These are phyloP conservation scores for Cheilosia soror DNA, from an alignment of 2,888 invertebrate genomes.

Conservation along the genomic window DNA sequence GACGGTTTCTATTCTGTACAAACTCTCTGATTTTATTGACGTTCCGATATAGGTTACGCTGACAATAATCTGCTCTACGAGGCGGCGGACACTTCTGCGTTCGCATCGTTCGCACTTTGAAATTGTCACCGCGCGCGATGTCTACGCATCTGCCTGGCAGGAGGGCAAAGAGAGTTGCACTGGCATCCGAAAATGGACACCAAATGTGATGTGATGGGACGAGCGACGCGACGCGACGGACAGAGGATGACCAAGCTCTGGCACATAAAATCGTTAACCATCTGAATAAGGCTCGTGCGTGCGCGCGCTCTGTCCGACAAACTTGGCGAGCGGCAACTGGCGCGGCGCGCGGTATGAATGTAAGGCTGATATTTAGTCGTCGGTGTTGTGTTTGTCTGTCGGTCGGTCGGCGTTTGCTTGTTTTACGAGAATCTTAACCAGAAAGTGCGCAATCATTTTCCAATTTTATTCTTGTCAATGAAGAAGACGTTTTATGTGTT, in stretches of 20 bases:
- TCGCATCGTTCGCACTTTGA: slow-evolving; percentile 66
- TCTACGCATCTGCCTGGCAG: slow-evolving; percentile 48
- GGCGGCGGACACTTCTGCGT: slow-evolving; percentile 62
- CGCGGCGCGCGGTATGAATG: not conserved
- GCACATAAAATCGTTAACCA: slow-evolving; percentile 71
- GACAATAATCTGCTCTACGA: slow-evolving; percentile 74
- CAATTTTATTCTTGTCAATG: slow-evolving; percentile 75
- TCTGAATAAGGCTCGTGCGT: slow-evolving; percentile 41
- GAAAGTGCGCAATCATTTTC: slow-evolving; percentile 75
- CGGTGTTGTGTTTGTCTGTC: slow-evolving; percentile 47
- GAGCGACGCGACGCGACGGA: not conserved
- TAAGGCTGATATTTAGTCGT: slow-evolving; percentile 53
- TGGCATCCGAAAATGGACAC: slow-evolving; percentile 54
- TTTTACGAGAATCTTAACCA: slow-evolving; percentile 75
- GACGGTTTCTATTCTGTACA: slow-evolving; percentile 75
- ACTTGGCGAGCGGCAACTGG: not conserved
- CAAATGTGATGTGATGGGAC: slow-evolving; percentile 27
- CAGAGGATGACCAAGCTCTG: slow-evolving; percentile 31
- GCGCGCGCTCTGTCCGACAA: not conserved
- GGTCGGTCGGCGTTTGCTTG: slow-evolving; percentile 60
- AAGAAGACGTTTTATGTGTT: slow-evolving; percentile 73
- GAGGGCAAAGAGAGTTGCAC: not conserved
- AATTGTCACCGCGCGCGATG: slow-evolving; percentile 34
- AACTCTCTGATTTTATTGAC: slow-evolving; percentile 72
- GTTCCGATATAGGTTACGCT: slow-evolving; percentile 73